Evolutionary conservation across 2,888 invertebrate genomes (phyloP).

Genomic region (Cephus pulcher): DNA sequence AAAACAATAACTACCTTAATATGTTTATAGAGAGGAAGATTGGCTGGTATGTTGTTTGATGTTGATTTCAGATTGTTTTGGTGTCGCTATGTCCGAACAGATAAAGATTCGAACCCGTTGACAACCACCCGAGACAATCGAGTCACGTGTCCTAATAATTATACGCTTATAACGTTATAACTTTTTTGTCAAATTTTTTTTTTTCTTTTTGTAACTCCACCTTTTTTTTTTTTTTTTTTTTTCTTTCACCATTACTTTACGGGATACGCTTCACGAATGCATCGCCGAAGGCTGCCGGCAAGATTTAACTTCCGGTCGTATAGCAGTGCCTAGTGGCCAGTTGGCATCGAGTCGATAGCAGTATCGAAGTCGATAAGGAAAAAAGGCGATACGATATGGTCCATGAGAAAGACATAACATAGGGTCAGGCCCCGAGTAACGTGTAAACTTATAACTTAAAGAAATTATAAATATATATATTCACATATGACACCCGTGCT

Average conservation of each 20-base stretch:
- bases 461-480: conserved; percentile 24
- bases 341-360: conserved; percentile 48
- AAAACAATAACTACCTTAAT: conserved; percentile 47
- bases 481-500: conserved; percentile 28
- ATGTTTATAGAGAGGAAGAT: conserved; percentile 50
- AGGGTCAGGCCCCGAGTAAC: conserved; percentile 20
- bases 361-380: conserved; percentile 61
- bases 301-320: background rate
- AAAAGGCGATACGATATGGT: conserved; percentile 54
- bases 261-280: background rate
- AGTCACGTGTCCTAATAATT: background rate
- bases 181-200: background rate
- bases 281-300: background rate
- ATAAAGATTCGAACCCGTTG: conserved; percentile 38
- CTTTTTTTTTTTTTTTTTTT: too few relatives aligned
- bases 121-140: conserved; percentile 42
- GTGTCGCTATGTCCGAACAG: conserved; percentile 45
- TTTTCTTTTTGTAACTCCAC: too few relatives aligned
- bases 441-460: conserved; percentile 11
- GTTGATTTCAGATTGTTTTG: conserved; percentile 53
- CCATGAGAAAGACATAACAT: conserved; percentile 60
- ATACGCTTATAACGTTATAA: background rate
- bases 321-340: background rate
- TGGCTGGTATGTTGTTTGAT: conserved; percentile 53
- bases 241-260: background rate